Conservation (phyloP, 2,888 invertebrate genomes). For the Nycteola revayana region DNA sequence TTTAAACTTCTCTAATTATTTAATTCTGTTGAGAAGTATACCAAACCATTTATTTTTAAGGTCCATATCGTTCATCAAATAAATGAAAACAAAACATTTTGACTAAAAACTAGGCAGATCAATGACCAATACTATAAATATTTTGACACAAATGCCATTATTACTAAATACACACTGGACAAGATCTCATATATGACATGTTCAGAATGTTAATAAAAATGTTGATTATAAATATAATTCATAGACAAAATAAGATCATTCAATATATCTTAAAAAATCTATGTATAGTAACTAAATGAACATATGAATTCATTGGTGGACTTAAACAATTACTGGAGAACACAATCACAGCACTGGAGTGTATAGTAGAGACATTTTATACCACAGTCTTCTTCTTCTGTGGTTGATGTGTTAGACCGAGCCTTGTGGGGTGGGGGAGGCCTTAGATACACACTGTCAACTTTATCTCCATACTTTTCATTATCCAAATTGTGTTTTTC, state of each 20-base stretch:
- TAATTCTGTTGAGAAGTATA: no score
- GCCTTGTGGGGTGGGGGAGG: slow-evolving; percentile 52
- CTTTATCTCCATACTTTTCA: slow-evolving; percentile 54
- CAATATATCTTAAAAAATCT: not conserved
- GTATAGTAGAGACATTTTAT: slow-evolving; percentile 84
- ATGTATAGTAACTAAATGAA: slow-evolving; percentile 11
- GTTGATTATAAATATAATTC: no score
- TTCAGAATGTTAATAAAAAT: no score
- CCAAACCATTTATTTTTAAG: no score
- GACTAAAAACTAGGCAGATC: no score
- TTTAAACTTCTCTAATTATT: no score
- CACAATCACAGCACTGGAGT: slow-evolving; percentile 85
- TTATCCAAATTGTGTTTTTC: slow-evolving; percentile 33
- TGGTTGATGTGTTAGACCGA: slow-evolving; percentile 44
- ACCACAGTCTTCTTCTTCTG: slow-evolving; percentile 78
- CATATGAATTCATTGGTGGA: slow-evolving; percentile 6
- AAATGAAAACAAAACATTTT: no score
- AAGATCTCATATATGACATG: no score
- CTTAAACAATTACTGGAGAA: slow-evolving; percentile 61
- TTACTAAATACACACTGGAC: no score
- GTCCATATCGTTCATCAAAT: no score
- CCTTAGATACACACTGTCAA: slow-evolving; percentile 61
- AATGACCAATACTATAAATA: no score
- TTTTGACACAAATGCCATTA: no score
- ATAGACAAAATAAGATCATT: not conserved